Conservation (phyloP, 2,113 vertebrate genomes). For the Tychaedon coryphoeus region DNA sequence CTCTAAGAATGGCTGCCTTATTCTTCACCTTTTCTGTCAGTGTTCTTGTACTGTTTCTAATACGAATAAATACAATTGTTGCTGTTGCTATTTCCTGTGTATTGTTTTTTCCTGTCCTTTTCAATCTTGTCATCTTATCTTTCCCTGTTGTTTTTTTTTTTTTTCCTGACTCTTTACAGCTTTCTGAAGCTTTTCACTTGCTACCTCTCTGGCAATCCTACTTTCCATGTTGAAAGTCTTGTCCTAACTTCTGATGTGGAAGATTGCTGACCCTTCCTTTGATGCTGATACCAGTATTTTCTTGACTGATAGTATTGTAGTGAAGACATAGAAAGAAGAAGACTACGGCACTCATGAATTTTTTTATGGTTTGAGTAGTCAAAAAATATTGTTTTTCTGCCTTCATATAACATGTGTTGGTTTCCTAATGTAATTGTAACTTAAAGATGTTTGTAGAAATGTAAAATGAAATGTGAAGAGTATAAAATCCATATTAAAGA, state of each 20-base stretch:
- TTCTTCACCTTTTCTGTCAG: neutral
- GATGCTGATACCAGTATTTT: neutral
- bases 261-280: neutral
- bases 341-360: neutral
- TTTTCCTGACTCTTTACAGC: neutral
- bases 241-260: neutral
- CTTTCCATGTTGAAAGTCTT: neutral
- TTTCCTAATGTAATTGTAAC: constrained; percentile 7
- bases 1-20: neutral
- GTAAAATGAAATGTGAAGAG: constrained; percentile 5
- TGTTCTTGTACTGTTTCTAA: neutral
- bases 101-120: constrained; percentile 4
- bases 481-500: constrained; percentile 33
- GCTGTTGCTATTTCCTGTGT: neutral
- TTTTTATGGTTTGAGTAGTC: neutral
- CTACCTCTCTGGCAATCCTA: constrained; percentile 2
- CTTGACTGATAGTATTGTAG: neutral
- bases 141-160: neutral
- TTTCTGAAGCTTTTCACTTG: constrained; percentile 24
- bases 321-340: constrained; percentile 32
- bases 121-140: neutral
- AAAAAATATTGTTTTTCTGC: neutral
- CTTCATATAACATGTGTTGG: neutral
- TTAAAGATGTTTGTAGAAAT: constrained; percentile 21
- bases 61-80: neutral